Conservation (phyloP, 1,140 invertebrate species). For the Lamellibrachia luymesi region DNA sequence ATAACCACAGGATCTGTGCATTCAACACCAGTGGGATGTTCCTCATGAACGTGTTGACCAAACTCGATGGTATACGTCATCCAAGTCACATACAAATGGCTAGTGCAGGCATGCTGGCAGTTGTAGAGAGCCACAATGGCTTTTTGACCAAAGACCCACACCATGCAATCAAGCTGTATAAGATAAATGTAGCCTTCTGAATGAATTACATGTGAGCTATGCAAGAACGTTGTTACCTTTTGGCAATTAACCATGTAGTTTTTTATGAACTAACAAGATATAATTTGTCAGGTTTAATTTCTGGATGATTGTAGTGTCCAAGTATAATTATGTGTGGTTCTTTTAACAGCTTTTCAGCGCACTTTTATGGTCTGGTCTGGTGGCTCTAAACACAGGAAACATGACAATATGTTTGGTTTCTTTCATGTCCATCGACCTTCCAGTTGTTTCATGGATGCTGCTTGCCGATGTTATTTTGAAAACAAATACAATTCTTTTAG, state of each 20-base stretch:
- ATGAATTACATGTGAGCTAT: not conserved
- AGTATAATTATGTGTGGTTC: not conserved
- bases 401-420: not conserved
- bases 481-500: not conserved
- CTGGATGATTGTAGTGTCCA: not conserved
- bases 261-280: not conserved
- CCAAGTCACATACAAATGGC: conserved; percentile 11
- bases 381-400: not conserved
- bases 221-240: not conserved
- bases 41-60: conserved; percentile 16
- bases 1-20: conserved; percentile 22
- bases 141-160: conserved; percentile 23
- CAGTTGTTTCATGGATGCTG: not conserved
- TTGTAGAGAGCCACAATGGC: conserved; percentile 20
- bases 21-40: conserved; percentile 17
- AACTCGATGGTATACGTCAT: conserved; percentile 17
- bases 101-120: not conserved
- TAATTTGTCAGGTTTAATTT: not conserved
- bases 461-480: not conserved
- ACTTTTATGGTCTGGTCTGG: not conserved
- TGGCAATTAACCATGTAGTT: not conserved
- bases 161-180: conserved; percentile 17
- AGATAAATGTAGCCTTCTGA: conserved; percentile 13
- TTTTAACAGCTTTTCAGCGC: not conserved
- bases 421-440: not conserved